phyloP scores from a whole-genome alignment of 2,797 vertebrate genomes.

The Heliangelus exortis region DNA sequence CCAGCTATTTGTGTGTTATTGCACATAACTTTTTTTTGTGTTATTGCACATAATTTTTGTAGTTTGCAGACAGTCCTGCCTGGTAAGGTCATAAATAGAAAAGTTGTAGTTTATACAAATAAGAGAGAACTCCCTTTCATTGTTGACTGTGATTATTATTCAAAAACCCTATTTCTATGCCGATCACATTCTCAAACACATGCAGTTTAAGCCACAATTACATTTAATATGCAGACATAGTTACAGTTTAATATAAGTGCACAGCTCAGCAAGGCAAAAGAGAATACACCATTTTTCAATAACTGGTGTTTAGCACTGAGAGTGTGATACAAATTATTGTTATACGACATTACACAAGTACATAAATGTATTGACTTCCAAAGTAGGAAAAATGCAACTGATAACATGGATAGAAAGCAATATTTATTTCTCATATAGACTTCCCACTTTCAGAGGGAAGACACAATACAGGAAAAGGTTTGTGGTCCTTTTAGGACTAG shows the following conservation, averaged over 20 bases:
- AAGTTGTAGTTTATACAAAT: neutral
- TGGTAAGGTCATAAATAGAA: neutral
- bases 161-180: neutral
- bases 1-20: neutral
- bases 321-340: neutral
- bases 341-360: neutral
- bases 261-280: neutral
- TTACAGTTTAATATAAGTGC: neutral
- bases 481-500: neutral
- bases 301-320: neutral
- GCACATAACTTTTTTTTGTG: neutral
- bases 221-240: neutral
- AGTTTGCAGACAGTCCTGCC: neutral
- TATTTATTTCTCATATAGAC: neutral
- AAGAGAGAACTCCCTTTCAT: neutral
- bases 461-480: neutral
- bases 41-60: neutral
- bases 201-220: neutral
- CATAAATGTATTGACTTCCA: accelerated
- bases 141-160: neutral
- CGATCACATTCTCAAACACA: neutral
- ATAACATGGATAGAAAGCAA: neutral
- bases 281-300: neutral
- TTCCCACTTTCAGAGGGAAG: neutral
- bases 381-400: neutral